Percentiles rank a stretch among this genome's conserved stretches.
Conservation (phyloP, 1,140 invertebrate species). For the Eurosta solidaginis region DNA sequence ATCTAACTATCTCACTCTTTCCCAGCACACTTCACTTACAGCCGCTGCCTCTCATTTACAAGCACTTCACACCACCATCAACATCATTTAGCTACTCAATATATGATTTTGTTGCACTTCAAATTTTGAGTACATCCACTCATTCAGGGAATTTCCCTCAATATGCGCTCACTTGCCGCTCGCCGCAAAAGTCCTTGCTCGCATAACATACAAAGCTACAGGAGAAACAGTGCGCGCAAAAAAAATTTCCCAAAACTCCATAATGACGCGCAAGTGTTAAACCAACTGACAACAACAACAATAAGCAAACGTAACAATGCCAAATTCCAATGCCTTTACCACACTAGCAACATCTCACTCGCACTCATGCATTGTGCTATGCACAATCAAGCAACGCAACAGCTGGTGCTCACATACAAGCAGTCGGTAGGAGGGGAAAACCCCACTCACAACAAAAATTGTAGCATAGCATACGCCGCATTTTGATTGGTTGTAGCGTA, state of each 20-base stretch:
- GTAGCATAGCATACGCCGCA: neutral
- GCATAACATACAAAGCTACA: neutral
- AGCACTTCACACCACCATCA: neutral
- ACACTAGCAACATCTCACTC: neutral
- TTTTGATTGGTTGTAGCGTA: neutral
- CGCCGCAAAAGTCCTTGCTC: neutral
- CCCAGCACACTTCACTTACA: neutral
- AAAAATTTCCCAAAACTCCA: neutral
- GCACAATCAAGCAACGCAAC: neutral
- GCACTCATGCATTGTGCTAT: neutral
- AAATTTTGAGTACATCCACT: neutral
- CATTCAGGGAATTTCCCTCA: neutral
- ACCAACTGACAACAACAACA: neutral
- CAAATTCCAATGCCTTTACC: no score
- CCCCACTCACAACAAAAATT: neutral
- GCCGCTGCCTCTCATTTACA: neutral
- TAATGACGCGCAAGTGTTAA: neutral
- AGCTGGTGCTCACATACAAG: neutral
- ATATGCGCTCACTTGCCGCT: neutral
- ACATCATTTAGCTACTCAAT: neutral
- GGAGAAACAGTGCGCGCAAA: neutral
- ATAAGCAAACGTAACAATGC: neutral
- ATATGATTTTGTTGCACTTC: neutral
- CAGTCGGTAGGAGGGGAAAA: neutral
- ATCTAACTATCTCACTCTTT: neutral